Base-by-base conservation (phyloP, 2,888 invertebrate genomes). In the Empis livida region DNA sequence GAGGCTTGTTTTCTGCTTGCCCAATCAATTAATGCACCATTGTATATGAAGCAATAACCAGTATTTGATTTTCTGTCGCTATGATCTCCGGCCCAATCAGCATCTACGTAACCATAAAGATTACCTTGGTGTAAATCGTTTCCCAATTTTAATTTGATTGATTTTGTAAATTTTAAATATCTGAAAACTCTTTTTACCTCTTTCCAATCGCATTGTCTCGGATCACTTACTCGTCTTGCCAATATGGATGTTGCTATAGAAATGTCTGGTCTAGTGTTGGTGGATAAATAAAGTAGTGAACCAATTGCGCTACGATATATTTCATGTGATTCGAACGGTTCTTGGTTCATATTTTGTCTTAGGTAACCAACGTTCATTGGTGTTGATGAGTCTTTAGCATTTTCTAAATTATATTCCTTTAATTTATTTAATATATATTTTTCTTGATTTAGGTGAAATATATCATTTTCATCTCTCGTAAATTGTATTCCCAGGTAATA, bases 71-170 rank as follows among this genome's bases (percentile, higher is more conserved):
- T 59, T 37, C 59, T 42, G 40, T 56, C 52, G 3, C 11, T 14
- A 11, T 46, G 45, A 43, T 58, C 52, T 41, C 58, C 53, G 9
- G 59, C 58, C 57, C 57, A 60, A 50, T 58, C 54, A 35, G 59
- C 58, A 46, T 41, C 41, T 17, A 23, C 20, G 20, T 20, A 41
- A 5, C 11, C 20, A 23, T 20, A 20, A 5, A 17, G 23, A 13
- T n/a, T 11, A 5, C 20, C 11, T 23, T 20, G 11, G 6, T 41
- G 20, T 23, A 13, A 2, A 20, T 41, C 11, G 3, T 32, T 13
- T 32, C 32, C 9, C 32, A 8, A 13, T 32, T 32, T 32, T 32
- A 32, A 32, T 32, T 32, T 32, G 3, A 32, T 32, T 32, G 32
- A 10, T 4, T 13, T 32, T 14, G 38, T 38, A 38, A 3, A 14